A percentile compares a stretch with the other conserved stretches of the same genome.
Evolutionary conservation across 92 coral and sea anemone species (phyloP).

Genomic region (Siderastrea siderea): DNA sequence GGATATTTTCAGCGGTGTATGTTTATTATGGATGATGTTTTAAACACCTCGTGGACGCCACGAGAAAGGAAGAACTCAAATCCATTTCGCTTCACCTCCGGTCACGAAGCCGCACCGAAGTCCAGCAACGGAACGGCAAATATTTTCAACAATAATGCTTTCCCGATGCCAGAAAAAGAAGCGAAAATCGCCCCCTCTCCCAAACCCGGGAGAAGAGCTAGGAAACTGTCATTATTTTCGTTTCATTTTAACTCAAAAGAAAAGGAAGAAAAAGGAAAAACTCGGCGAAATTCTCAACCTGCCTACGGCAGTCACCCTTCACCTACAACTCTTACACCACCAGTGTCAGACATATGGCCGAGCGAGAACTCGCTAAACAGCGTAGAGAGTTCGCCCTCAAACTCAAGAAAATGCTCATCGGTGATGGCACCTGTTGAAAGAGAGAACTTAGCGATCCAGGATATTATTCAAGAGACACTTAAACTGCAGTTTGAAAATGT

Average conservation of each 20-base stretch:
- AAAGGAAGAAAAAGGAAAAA: conserved; percentile 75
- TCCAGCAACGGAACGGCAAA: conserved; percentile 42
- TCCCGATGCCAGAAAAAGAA: conserved; percentile 31
- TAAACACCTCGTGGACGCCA: conserved; percentile 15
- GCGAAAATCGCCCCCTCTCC: conserved; percentile 77
- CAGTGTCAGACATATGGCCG: background rate
- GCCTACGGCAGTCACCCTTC: conserved; percentile 39
- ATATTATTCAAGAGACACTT: conserved; percentile 82
- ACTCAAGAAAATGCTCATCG: conserved; percentile 65
- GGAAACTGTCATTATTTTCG: conserved; percentile 89
- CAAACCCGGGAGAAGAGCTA: conserved; percentile 72
- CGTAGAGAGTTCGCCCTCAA: conserved; percentile 75
- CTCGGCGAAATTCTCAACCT: conserved; percentile 51
- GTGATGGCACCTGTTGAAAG: conserved; percentile 50
- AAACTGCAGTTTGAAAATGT: conserved; percentile 87
- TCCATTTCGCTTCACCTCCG: conserved; percentile 83
- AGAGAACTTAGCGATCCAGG: conserved; percentile 71
- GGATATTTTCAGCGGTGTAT: background rate
- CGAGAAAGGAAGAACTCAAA: conserved; percentile 70
- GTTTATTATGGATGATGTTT: conserved; percentile 29
- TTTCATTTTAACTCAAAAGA: conserved; percentile 84
- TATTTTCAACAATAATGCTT: conserved; percentile 15
- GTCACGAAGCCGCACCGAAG: conserved; percentile 62
- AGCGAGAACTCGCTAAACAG: conserved; percentile 49
- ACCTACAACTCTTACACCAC: conserved; percentile 68